Evolutionary conservation across 2,113 vertebrate species (phyloP).

Genomic region (Daubentonia madagascariensis): DNA sequence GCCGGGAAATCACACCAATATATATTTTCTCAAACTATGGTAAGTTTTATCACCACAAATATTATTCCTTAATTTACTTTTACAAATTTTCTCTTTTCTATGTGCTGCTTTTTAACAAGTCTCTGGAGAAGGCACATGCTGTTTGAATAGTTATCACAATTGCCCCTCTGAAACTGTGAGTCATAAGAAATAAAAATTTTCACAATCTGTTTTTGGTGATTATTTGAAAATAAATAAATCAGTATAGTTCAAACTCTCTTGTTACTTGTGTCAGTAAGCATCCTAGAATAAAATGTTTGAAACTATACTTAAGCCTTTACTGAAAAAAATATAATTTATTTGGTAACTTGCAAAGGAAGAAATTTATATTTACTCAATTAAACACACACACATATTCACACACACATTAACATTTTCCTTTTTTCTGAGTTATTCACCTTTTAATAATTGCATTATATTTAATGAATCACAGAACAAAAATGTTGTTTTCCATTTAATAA

Average conservation of each 20-base stretch:
- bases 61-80: slow-evolving; percentile 41
- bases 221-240: slow-evolving; percentile 38
- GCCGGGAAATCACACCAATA: neutral
- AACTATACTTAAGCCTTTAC: neutral
- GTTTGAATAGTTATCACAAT: neutral
- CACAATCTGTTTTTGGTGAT: neutral
- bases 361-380: neutral
- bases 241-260: neutral
- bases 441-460: neutral
- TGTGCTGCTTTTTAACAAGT: slow-evolving; percentile 37
- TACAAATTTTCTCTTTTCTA: neutral
- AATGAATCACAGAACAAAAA: slow-evolving; percentile 1
- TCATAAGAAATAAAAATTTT: neutral
- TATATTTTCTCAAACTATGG: slow-evolving; percentile 47
- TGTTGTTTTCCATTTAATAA: neutral
- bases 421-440: neutral
- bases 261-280: neutral
- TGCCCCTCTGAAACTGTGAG: neutral
- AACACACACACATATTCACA: neutral
- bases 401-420: neutral
- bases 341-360: neutral
- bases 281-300: neutral
- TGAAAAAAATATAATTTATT: neutral
- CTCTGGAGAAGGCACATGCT: slow-evolving; percentile 35
- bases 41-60: slow-evolving; percentile 51